Evolutionary conservation across 2,888 invertebrate genomes (phyloP), one percentile per base, ranked within the genome.

Genomic region (Amorpha juglandis): DNA sequence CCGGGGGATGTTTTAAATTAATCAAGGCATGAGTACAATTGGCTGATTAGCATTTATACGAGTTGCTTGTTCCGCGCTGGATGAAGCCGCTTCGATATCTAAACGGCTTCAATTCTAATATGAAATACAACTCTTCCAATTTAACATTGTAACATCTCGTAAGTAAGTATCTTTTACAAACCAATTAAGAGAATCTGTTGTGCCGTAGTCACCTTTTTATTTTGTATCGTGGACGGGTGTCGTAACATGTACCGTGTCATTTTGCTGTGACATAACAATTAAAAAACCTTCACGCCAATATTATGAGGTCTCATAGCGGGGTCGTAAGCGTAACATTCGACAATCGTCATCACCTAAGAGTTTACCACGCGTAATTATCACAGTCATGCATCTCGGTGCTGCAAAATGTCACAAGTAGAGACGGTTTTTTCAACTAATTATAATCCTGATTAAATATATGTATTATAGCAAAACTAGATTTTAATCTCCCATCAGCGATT

Each of bases 11-110:
- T 87, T 88, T 84, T 83, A 86, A 85, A 87, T 86, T 87, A 87
- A 87, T 87, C 85, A 85, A 82, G 80, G 79, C 77, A 79, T 77
- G 82, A 82, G 78, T 85, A 87, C 87, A 87, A 87, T 86, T 84
- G 83, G 74, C 78, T 86, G 83, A 88, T 88, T 87, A 84, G 84
- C 88, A 88, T 88, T 88, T 88, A 87, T 86, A 88, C 84, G 87
- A 87, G 84, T 74, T 78, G 74, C 78, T 82, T 76, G 79, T 80
- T 74, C 76, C 76, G 76, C 77, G 77, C 79, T 77, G 75, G 79
- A 77, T 75, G 82, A 79, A 76, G 82, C 82, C 82, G 71, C 85
- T 82, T 82, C 81, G 83, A 84, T 83, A 84, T 75, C 79, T 77
- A 79, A 78, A 80, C 77, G 74, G 74, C 74, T 74, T 75, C 71